Percentiles rank a stretch among this genome's conserved stretches.
These are phyloP conservation scores for Tetheella fluctuosa DNA, from an alignment of 2,888 invertebrate genomes.

Conservation along the genomic window DNA sequence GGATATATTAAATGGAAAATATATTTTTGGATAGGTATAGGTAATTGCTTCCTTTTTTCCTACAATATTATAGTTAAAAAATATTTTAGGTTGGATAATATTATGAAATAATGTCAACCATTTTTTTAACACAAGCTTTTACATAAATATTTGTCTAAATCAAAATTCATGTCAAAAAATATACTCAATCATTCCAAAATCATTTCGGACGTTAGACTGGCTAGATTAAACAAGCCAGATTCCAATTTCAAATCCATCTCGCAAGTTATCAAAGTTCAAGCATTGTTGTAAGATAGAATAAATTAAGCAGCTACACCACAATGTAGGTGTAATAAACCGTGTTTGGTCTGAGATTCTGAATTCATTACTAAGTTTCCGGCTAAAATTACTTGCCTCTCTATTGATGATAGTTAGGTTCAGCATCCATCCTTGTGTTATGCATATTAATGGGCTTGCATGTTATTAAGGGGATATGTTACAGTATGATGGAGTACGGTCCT, in stretches of 20 bases:
- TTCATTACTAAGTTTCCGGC: conserved; percentile 73
- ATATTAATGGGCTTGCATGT: conserved; percentile 73
- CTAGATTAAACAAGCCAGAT: conserved; percentile 19
- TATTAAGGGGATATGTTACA: conserved; percentile 60
- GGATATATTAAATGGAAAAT: background rate
- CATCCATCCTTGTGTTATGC: conserved; percentile 69
- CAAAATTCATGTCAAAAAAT: background rate
- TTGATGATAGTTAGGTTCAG: conserved; percentile 66
- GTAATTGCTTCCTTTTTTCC: background rate
- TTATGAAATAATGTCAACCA: background rate
- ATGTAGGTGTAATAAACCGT: conserved; percentile 60
- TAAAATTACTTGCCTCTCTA: conserved; percentile 64
- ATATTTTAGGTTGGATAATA: no score
- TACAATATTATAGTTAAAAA: background rate
- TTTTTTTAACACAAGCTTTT: background rate
- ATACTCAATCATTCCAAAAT: background rate
- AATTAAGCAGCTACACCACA: conserved; percentile 48
- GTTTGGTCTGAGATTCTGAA: conserved; percentile 69
- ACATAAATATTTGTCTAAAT: background rate
- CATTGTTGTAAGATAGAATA: conserved; percentile 40
- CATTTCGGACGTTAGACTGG: background rate
- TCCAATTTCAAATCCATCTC: conserved; percentile 16
- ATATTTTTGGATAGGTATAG: background rate
- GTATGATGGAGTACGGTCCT: conserved; percentile 28
- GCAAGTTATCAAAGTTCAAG: conserved; percentile 26